Base-by-base conservation (phyloP, 1,140 invertebrate genomes). In the Galendromus occidentalis region DNA sequence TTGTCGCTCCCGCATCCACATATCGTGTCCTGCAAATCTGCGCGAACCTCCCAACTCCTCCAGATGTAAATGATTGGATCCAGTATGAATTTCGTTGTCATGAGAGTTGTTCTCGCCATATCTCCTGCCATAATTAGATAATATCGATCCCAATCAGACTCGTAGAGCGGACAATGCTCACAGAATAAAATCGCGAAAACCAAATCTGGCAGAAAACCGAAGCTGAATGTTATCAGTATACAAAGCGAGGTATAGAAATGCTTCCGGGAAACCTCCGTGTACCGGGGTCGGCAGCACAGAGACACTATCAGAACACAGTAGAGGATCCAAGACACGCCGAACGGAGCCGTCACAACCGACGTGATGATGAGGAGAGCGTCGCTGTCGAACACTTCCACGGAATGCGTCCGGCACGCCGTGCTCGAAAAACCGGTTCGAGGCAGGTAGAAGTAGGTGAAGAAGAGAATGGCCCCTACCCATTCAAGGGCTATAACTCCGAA, bases 361-460 rank as follows among this genome's bases (percentile, higher is more conserved):
- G 51, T 59, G 22, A 59, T 25, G 33, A 59, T 25, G 14, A 59
- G 51, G 17, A 59, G 51, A 25, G 22, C 51, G 33, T 59, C 51
- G 25, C 14, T 59, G 33, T 59, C 51, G 51, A 59, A 59, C 2
- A 59, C 14, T 25, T 59, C 51, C 14, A 33, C 33, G 14, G 51
- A 25, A 22, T 59, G 51, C 51, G 51, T 29, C 20, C 25, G 51
- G 51, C 51, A 59, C 12, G 51, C 51, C 20, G 17, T 22, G 51
- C 14, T 59, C 2, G 51, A 29, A 9, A 59, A 59, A 22, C 22
- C 51, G 14, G 51, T 17, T 22, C 51, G 51, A 17, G 51, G 51
- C 51, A 59, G 22, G 25, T 59, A 59, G 51, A 59, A 59, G 51
- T 59, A 59, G 14, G 51, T 33, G 51, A 59, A 59, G 2, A 59